These are phyloP conservation scores for Octomys mimax DNA, from an alignment of 2,797 vertebrate genomes.

Conservation along the genomic window DNA sequence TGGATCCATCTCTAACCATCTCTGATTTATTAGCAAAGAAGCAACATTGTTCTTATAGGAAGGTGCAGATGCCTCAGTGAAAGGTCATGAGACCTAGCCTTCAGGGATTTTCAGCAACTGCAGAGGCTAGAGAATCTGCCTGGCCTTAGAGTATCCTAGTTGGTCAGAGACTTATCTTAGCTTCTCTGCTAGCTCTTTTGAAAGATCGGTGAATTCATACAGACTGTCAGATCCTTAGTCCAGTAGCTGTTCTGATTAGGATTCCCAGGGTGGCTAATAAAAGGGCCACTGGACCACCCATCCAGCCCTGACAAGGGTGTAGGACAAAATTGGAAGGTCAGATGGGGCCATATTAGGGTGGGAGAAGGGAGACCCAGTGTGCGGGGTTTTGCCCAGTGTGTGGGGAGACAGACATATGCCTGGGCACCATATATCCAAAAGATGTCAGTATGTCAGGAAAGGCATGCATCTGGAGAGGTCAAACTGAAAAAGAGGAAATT, in stretches of 20 bases:
- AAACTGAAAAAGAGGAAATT: background rate
- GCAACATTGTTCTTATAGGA: background rate
- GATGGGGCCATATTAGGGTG: background rate
- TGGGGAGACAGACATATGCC: background rate
- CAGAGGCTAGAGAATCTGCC: background rate
- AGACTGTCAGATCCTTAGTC: background rate
- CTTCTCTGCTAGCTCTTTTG: background rate
- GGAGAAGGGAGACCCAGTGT: background rate
- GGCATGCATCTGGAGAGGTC: background rate
- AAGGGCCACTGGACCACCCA: background rate
- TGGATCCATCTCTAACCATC: background rate
- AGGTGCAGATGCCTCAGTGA: background rate
- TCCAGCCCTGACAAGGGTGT: background rate
- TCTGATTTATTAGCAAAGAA: background rate
- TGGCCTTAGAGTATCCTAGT: background rate
- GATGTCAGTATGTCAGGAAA: background rate
- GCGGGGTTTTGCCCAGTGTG: background rate
- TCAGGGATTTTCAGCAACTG: background rate
- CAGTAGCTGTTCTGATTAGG: background rate
- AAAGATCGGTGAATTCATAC: background rate
- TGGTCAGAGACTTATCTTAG: background rate
- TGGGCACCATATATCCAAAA: background rate
- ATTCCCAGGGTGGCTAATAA: background rate
- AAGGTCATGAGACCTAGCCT: background rate
- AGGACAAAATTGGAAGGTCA: background rate